Conservation (phyloP, 2,113 vertebrate genomes). For the Sciurus niger region DNA sequence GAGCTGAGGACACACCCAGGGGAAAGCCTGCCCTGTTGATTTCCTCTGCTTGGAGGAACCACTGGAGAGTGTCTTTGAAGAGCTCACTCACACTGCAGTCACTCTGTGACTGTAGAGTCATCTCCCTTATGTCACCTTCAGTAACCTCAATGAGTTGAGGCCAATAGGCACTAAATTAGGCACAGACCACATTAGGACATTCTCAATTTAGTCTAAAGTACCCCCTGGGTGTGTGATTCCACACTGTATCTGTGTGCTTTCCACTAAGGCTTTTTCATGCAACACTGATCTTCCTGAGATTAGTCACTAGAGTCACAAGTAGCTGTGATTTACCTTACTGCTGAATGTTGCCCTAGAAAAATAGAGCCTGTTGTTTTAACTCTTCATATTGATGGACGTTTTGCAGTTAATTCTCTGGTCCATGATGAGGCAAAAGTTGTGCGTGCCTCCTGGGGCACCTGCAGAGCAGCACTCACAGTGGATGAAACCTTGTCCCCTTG, state of each 20-base stretch:
- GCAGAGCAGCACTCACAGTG: no score
- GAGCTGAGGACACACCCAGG: not conserved
- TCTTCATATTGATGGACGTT: no score
- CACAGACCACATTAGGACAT: not conserved
- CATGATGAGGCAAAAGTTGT: not conserved
- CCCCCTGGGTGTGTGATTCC: no score
- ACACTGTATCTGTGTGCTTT: not conserved
- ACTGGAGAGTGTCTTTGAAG: not conserved
- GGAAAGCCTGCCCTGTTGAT: no score
- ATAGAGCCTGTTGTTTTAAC: accelerated
- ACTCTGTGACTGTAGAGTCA: not conserved
- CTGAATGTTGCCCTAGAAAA: not conserved
- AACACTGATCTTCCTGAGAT: not conserved
- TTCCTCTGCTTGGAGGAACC: not conserved
- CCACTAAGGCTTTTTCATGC: not conserved
- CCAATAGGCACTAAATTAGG: not conserved
- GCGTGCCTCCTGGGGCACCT: not conserved
- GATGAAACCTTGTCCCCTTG: no score
- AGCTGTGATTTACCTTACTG: not conserved
- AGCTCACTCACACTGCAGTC: not conserved
- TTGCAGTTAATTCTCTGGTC: not conserved
- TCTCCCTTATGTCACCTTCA: not conserved
- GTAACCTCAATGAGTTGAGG: not conserved
- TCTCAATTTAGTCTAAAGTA: not conserved
- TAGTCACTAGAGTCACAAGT: not conserved